phyloP scores from a whole-genome alignment of 2,113 vertebrate species.

The Gymnarchus niloticus region DNA sequence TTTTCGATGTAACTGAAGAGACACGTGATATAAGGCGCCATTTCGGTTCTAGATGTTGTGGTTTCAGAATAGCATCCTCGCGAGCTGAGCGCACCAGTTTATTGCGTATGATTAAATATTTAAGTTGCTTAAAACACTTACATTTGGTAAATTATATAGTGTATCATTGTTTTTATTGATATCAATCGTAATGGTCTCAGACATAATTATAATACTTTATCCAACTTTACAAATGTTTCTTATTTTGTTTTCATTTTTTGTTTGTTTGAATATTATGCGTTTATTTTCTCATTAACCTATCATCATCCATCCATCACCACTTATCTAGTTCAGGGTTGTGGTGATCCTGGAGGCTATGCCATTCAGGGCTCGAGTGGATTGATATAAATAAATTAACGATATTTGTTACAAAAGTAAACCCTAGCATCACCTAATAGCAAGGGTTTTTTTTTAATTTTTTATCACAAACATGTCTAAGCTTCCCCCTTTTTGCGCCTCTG shows the following conservation, averaged over 20 bases:
- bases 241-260: too few species aligned
- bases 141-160: not conserved
- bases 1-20: not conserved
- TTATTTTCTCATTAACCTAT: not conserved
- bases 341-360: too few species aligned
- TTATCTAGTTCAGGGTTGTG: not conserved
- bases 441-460: not conserved
- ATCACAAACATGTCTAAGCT: not conserved
- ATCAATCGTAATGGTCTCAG: not conserved
- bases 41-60: not conserved
- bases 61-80: not conserved
- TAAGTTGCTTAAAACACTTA: too few species aligned
- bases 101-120: too few species aligned
- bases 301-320: not conserved
- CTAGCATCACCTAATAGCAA: not conserved
- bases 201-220: too few species aligned
- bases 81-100: not conserved
- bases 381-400: not conserved
- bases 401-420: not conserved
- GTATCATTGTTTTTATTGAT: not conserved
- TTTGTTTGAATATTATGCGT: not conserved
- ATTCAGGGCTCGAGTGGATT: too few species aligned
- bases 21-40: not conserved
- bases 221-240: too few species aligned
- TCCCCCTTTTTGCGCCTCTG: not conserved